These are phyloP conservation scores for Saturnia pavonia DNA, from an alignment of 2,888 invertebrate species.

Conservation along the genomic window DNA sequence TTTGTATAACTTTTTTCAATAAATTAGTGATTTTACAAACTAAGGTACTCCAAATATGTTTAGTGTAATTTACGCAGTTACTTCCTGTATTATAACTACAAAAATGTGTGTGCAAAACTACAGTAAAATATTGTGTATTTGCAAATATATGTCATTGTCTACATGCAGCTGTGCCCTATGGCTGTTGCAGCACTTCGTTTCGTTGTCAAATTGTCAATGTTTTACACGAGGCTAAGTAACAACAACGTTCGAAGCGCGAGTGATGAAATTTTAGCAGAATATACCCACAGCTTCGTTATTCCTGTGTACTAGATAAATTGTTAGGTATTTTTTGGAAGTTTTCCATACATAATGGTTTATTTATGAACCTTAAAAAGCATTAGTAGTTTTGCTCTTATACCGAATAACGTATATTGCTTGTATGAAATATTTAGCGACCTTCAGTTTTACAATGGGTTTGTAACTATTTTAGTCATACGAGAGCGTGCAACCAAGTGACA, in stretches of 20 bases:
- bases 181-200: constrained; percentile 26
- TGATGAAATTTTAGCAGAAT: constrained; percentile 27
- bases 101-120: not conserved
- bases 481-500: not conserved
- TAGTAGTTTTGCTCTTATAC: not conserved
- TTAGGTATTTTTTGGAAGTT: not conserved
- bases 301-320: not conserved
- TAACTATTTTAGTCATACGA: not conserved
- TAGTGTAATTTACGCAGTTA: not conserved
- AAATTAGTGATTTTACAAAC: not conserved
- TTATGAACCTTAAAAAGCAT: not conserved
- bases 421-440: not conserved
- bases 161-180: constrained; percentile 40
- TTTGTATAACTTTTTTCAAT: not conserved
- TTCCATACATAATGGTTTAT: not conserved
- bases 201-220: constrained; percentile 39
- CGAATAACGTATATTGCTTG: not conserved
- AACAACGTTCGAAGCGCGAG: constrained; percentile 25
- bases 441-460: not conserved
- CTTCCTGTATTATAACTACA: not conserved
- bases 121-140: constrained; percentile 31
- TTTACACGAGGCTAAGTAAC: constrained; percentile 29
- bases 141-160: constrained; percentile 35
- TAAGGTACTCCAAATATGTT: not conserved
- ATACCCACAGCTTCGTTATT: not conserved